Evolutionary conservation across 2,113 vertebrate species (phyloP).

Genomic region (Orcinus orca): DNA sequence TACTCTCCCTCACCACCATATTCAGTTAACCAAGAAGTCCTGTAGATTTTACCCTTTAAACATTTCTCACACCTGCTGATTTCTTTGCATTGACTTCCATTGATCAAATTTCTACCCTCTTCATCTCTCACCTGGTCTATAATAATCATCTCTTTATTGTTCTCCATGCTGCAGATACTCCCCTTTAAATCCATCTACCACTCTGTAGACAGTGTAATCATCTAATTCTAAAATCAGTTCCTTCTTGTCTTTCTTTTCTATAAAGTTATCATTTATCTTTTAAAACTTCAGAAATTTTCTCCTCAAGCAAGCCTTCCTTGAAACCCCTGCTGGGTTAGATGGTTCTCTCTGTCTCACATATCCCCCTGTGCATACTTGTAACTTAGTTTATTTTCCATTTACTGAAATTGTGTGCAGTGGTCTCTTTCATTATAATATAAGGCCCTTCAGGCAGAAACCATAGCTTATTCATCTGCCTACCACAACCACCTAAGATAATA

Average conservation of each 20-base stretch:
- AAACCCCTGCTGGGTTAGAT: background rate
- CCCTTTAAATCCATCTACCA: background rate
- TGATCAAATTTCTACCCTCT: background rate
- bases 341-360: background rate
- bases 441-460: background rate
- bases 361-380: background rate
- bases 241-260: background rate
- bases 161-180: background rate
- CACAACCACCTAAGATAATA: background rate
- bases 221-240: background rate
- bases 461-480: background rate
- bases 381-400: constrained; percentile 29
- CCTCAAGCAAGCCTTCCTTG: background rate
- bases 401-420: background rate
- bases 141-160: background rate
- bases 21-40: background rate
- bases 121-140: background rate
- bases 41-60: background rate
- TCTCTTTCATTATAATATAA: constrained; percentile 11
- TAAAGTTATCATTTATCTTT: constrained; percentile 10
- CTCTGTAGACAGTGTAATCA: background rate
- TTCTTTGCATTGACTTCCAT: background rate
- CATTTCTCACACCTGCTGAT: background rate
- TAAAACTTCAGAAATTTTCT: constrained; percentile 8
- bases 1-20: background rate